A percentile compares a stretch with the other conserved stretches of the same genome.
phyloP scores from a whole-genome alignment of 2,888 invertebrate species.

The Microplitis manilae region DNA sequence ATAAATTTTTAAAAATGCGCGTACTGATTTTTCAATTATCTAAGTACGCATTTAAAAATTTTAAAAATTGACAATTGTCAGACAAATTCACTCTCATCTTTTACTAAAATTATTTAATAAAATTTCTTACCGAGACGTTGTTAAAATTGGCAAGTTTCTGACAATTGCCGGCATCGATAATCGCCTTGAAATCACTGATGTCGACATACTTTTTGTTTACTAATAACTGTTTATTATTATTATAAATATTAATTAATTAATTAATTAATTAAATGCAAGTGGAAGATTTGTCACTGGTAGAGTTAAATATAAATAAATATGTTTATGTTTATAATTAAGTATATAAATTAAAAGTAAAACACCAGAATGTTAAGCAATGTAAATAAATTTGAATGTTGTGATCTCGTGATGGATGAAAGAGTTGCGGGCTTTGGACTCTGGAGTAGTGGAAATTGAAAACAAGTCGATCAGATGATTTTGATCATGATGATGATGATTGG shows the following conservation, averaged over 20 bases:
- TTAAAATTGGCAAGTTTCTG: not conserved
- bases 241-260: not conserved
- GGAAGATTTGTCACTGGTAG: not conserved
- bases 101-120: not conserved
- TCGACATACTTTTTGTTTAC: not conserved
- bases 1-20: too few relatives aligned
- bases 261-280: not conserved
- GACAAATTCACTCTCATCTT: not conserved
- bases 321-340: too few relatives aligned
- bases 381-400: not conserved
- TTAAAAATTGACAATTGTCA: too few relatives aligned
- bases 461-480: not conserved
- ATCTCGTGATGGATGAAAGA: not conserved
- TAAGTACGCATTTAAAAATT: too few relatives aligned
- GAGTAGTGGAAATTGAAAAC: not conserved
- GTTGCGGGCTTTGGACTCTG: not conserved
- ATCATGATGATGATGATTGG: not conserved
- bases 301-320: not conserved
- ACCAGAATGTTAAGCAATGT: not conserved
- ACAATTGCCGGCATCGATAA: not conserved
- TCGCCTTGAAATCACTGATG: not conserved
- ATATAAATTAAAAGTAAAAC: too few relatives aligned
- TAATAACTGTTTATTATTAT: not conserved
- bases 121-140: not conserved
- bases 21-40: too few relatives aligned